Conservation (phyloP, 1,140 invertebrate genomes). For the Trichoplusia ni region DNA sequence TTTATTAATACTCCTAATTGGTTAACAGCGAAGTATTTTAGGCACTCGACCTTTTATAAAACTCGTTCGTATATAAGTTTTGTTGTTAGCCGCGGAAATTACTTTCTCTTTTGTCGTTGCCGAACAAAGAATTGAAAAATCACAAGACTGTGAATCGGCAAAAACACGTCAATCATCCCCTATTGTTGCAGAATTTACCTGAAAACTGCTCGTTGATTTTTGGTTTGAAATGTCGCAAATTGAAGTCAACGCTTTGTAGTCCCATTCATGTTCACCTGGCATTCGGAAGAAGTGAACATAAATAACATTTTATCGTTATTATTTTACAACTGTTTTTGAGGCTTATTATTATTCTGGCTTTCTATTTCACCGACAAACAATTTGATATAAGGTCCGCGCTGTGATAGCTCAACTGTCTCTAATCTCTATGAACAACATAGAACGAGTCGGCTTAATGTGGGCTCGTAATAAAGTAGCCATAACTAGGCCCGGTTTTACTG, state of each 20-base stretch:
- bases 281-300: no score
- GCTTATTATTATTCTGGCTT: not conserved
- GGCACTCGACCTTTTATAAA: conserved; percentile 2
- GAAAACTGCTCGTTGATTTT: conserved; percentile 28
- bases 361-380: not conserved
- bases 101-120: conserved; percentile 53
- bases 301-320: no score
- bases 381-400: not conserved
- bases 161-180: conserved; percentile 53
- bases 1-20: conserved; percentile 9
- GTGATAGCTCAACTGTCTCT: not conserved
- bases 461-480: conserved; percentile 3
- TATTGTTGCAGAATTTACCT: conserved; percentile 39
- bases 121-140: conserved; percentile 48
- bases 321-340: no score
- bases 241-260: conserved; percentile 16
- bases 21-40: no score
- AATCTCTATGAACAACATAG: not conserved
- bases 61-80: not conserved
- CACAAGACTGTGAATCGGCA: conserved; percentile 38
- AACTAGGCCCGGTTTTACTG: not conserved
- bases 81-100: conserved; percentile 27
- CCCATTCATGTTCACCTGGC: conserved; percentile 22
- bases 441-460: conserved; percentile 9
- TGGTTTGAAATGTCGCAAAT: conserved; percentile 31